Percentiles rank a stretch among this genome's conserved stretches.
These are phyloP conservation scores for Nemotelus pantherinus DNA, from an alignment of 2,888 invertebrate genomes.

Conservation along the genomic window DNA sequence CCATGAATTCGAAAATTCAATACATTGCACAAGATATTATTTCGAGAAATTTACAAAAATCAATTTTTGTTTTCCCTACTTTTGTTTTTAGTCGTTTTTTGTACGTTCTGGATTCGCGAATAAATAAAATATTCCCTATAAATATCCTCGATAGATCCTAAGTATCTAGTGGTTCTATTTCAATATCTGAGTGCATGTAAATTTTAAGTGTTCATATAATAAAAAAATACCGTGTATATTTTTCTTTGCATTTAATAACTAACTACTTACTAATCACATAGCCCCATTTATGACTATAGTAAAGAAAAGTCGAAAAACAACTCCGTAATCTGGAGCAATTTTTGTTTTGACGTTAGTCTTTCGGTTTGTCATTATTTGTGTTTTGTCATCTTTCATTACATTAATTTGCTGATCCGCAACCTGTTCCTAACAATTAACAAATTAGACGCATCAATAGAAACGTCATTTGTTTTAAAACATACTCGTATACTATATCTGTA, in stretches of 20 bases:
- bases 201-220: slow-evolving; percentile 34
- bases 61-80: too few species aligned
- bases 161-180: slow-evolving; percentile 30
- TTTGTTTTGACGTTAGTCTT: neutral
- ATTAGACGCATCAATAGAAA: neutral
- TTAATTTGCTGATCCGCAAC: neutral
- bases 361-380: neutral
- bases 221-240: slow-evolving; percentile 29
- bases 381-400: neutral
- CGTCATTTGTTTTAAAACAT: slow-evolving; percentile 11
- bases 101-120: too few species aligned
- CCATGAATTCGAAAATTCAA: too few species aligned
- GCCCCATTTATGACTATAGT: neutral
- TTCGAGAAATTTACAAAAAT: too few species aligned
- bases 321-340: neutral
- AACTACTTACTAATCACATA: too few species aligned
- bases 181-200: slow-evolving; percentile 28
- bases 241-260: slow-evolving; percentile 30
- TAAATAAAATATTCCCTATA: too few species aligned
- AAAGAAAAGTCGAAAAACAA: slow-evolving; percentile 21
- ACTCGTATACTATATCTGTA: slow-evolving; percentile 1
- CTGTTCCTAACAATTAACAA: too few species aligned
- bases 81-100: too few species aligned
- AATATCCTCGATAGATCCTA: neutral
- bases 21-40: too few species aligned